A percentile compares a stretch with the other conserved stretches of the same genome.
Conservation (phyloP, 2,113 vertebrate species). For the Himantopus leucocephalus region DNA sequence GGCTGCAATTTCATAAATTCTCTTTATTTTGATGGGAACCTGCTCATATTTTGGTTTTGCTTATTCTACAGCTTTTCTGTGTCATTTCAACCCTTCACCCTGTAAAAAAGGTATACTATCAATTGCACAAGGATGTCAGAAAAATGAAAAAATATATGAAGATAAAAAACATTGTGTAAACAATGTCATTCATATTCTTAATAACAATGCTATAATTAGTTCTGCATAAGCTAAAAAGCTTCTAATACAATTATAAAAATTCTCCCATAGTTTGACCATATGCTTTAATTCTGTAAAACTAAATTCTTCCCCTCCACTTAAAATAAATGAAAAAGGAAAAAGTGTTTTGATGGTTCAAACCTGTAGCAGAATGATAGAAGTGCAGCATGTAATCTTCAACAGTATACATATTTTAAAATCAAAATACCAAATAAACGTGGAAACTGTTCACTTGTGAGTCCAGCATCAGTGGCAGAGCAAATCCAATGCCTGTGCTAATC, state of each 20-base stretch:
- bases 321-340: background rate
- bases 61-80: background rate
- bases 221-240: background rate
- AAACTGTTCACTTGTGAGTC: background rate
- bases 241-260: background rate
- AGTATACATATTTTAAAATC: background rate
- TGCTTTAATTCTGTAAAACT: background rate
- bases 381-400: background rate
- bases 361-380: background rate
- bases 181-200: background rate
- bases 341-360: background rate
- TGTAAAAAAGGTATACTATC: background rate
- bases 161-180: background rate
- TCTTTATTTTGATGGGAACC: background rate
- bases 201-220: background rate
- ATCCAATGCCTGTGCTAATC: background rate
- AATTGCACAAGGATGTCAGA: background rate
- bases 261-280: background rate
- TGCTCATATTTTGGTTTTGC: background rate
- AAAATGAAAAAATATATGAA: background rate
- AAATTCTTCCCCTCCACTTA: background rate
- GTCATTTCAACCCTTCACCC: background rate
- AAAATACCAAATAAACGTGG: background rate
- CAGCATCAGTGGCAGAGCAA: background rate
- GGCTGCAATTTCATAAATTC: background rate